phyloP scores from a whole-genome alignment of 2,113 vertebrate genomes.

The Clarias batrachus region DNA sequence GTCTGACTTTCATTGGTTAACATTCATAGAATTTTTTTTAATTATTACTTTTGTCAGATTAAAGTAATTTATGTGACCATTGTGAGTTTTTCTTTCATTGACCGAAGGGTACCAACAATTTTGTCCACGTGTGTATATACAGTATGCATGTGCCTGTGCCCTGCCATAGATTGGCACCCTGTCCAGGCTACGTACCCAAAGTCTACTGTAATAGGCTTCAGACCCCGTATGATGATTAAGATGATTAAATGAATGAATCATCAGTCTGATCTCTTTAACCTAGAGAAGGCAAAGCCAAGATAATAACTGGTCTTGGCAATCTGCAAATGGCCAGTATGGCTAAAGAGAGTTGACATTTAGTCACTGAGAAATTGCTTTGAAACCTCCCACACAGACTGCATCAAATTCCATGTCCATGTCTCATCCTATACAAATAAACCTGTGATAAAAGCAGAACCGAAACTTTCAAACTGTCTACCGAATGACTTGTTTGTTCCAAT shows the following conservation, averaged over 20 bases:
- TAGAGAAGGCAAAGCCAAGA: slow-evolving; percentile 38
- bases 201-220: too few species aligned
- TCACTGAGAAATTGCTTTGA: neutral
- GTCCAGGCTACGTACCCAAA: too few species aligned
- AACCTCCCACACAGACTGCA: slow-evolving; percentile 1
- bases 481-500: slow-evolving; percentile 57
- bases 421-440: neutral
- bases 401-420: neutral
- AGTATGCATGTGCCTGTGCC: too few species aligned
- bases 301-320: slow-evolving; percentile 27
- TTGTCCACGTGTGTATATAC: too few species aligned
- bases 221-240: too few species aligned
- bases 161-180: too few species aligned
- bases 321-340: slow-evolving; percentile 23
- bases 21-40: too few species aligned
- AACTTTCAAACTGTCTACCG: neutral
- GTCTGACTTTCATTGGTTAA: too few species aligned
- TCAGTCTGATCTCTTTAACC: neutral
- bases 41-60: too few species aligned
- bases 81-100: too few species aligned
- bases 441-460: neutral
- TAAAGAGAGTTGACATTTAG: slow-evolving; percentile 16
- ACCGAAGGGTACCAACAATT: too few species aligned
- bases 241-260: neutral
- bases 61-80: too few species aligned